Conservation (phyloP, 2,888 invertebrate genomes). For the Mesochorus sp. region DNA sequence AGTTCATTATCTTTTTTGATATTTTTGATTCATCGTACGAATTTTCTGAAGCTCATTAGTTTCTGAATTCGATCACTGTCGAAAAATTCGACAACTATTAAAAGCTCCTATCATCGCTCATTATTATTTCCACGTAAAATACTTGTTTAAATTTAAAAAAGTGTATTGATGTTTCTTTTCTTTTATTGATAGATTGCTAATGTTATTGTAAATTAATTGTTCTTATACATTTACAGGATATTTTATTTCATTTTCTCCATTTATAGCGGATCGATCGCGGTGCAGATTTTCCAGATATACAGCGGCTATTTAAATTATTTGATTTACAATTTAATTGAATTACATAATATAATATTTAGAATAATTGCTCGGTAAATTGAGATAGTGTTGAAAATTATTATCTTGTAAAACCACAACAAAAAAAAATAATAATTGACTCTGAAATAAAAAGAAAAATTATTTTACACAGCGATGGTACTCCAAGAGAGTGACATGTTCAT, state of each 20-base stretch:
- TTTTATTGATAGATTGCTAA: background rate
- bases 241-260: background rate
- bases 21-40: too few relatives aligned
- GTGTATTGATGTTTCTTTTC: too few relatives aligned
- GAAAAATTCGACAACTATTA: too few relatives aligned
- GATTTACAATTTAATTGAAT: background rate
- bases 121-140: too few relatives aligned
- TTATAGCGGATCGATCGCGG: background rate
- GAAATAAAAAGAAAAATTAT: background rate
- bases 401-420: background rate
- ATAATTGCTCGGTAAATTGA: constrained; percentile 42
- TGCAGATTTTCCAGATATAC: background rate
- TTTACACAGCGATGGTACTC: constrained; percentile 86
- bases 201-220: background rate
- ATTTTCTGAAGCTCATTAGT: too few relatives aligned
- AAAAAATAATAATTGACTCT: too few relatives aligned
- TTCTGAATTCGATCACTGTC: too few relatives aligned
- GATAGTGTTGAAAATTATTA: constrained; percentile 8
- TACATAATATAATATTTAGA: constrained; percentile 4
- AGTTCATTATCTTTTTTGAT: too few relatives aligned
- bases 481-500: constrained; percentile 97
- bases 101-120: too few relatives aligned
- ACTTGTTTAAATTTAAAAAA: too few relatives aligned
- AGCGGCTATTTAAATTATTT: background rate
- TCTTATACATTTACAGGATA: background rate